These are phyloP conservation scores for Heterotilapia buettikoferi DNA, from an alignment of 2,113 vertebrate genomes.

Conservation along the genomic window DNA sequence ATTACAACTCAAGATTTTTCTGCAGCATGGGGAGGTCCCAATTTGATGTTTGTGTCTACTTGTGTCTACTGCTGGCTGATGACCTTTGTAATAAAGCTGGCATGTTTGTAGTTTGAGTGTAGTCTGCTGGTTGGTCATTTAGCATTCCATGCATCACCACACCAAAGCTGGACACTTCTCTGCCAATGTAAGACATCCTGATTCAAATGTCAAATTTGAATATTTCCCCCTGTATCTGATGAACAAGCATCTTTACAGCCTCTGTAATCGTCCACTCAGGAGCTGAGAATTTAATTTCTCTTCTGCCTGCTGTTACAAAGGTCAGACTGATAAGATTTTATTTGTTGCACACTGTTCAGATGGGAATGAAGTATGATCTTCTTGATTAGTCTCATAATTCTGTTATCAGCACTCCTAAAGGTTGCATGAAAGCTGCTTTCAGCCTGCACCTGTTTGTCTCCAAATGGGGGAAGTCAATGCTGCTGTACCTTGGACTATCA, in stretches of 20 bases:
- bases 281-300: slow-evolving; percentile 27
- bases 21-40: neutral
- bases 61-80: neutral
- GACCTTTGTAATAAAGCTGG: neutral
- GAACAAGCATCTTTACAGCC: slow-evolving; percentile 50
- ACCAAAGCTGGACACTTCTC: neutral
- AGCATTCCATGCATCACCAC: slow-evolving; percentile 2
- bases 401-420: slow-evolving; percentile 44
- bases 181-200: slow-evolving; percentile 38
- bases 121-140: neutral
- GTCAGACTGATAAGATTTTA: slow-evolving; percentile 46
- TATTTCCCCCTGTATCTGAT: slow-evolving; percentile 44
- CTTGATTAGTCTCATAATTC: slow-evolving; percentile 47
- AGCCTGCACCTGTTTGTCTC: slow-evolving; percentile 30
- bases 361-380: slow-evolving; percentile 36
- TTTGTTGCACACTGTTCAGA: slow-evolving; percentile 45
- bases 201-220: slow-evolving; percentile 64
- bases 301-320: slow-evolving; percentile 37
- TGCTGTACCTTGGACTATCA: neutral
- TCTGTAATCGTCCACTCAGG: slow-evolving; percentile 32
- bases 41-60: neutral
- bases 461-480: neutral
- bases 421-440: slow-evolving; percentile 31
- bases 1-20: neutral
- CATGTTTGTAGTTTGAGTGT: neutral